These are phyloP conservation scores for Cremastinae sp. DNA, from an alignment of 2,888 invertebrate species.

Conservation along the genomic window DNA sequence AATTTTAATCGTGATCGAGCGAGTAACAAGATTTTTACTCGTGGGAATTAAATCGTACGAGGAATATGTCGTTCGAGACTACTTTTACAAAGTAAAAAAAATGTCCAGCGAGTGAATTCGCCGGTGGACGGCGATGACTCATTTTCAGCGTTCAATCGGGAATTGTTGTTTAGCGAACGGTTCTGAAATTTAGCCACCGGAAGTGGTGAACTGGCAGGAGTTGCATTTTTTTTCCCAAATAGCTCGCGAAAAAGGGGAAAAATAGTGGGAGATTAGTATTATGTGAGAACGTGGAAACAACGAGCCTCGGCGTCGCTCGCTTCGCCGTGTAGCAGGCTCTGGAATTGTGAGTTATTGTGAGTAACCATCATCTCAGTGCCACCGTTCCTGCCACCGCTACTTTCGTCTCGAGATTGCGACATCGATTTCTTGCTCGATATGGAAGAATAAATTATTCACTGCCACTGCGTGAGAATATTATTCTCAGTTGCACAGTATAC, in stretches of 20 bases:
- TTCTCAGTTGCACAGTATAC: constrained; percentile 5
- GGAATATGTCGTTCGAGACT: too few species aligned
- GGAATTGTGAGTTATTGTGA: constrained; percentile 11
- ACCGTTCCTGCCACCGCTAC: constrained; percentile 28
- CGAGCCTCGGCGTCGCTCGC: not conserved
- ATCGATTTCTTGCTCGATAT: constrained; percentile 50
- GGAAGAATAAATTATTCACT: constrained; percentile 61
- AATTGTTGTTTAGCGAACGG: too few species aligned
- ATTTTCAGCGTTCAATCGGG: too few species aligned
- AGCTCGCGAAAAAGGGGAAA: constrained; percentile 54
- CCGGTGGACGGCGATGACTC: too few species aligned
- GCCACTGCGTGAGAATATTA: constrained; percentile 58
- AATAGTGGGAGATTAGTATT: constrained; percentile 26
- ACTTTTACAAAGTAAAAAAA: too few species aligned
- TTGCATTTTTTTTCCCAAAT: too few species aligned
- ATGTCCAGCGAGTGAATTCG: too few species aligned
- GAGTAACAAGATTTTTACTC: too few species aligned
- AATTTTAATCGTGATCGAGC: too few species aligned
- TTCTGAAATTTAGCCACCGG: too few species aligned
- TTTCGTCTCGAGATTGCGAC: constrained; percentile 59
- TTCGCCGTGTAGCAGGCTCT: not conserved
- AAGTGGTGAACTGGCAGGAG: too few species aligned
- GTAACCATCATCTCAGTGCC: constrained; percentile 40
- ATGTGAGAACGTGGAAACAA: constrained; percentile 20
- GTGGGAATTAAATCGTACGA: too few species aligned